Base-by-base conservation (phyloP, 2,888 invertebrate species). In the Quadroppia sp. region DNA sequence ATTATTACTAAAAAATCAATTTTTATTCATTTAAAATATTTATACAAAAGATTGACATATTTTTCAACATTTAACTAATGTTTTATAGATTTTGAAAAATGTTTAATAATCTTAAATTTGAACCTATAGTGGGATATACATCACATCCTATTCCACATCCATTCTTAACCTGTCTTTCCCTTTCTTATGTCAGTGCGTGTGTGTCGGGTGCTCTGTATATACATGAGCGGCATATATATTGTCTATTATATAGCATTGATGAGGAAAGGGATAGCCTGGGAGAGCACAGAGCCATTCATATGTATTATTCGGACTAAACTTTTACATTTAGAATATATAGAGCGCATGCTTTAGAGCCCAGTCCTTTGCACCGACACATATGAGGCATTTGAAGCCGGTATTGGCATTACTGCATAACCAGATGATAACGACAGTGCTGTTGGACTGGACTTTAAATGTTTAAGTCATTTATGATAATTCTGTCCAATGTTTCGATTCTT, bases 81-180 rank as follows among this genome's bases (percentile, higher is more conserved):
- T 36, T 36, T 36, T 36, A 36, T 36, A 36, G 36, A 36, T 9
- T 36, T 36, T 36, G 4, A 36, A 36, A 36, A 36, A 6, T n/a
- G n/a, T 48, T 56, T 56, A 56, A 56, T 56, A 56, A 56, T 13
- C 20, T n/a, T 56, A 23, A 56, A 56, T 3, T 56, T 56, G 56
- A 56, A 20, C 56, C 56, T 56, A 56, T 56, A 56, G 11, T 56
- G 3, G 17, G 23, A 23, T 23, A 56, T 23, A 56, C 23, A 48
- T 48, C 15, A 48, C 48, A 48, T 3, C 48, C 4, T 48, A n/a
- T 15, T n/a, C 4, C 15, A 3, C 56, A 56, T 56, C 56, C 25
- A 56, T 56, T 56, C 56, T 56, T 56, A 56, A 56, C 56, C 56
- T 56, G 56, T 56, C 56, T 56, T 56, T 56, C 56, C 23, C 25